These are phyloP conservation scores for Cephus nigrinus DNA, from an alignment of 2,888 invertebrate genomes.

Conservation along the genomic window DNA sequence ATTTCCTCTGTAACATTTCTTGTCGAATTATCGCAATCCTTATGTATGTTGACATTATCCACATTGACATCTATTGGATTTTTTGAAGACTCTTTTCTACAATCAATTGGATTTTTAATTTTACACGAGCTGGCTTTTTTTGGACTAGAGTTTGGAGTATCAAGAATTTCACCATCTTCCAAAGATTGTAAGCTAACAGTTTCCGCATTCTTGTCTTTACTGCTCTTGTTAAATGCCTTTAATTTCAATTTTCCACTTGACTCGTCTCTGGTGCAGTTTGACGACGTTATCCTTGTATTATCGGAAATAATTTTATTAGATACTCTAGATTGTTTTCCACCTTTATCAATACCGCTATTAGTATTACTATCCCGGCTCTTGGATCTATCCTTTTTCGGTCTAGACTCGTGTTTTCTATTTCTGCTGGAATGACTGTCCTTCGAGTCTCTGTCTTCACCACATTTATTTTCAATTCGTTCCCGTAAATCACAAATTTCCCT, in stretches of 20 bases:
- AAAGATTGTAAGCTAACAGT: conserved; percentile 17
- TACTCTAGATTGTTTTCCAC: neutral
- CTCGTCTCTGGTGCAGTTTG: neutral
- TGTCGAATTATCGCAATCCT: neutral
- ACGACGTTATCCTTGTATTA: neutral
- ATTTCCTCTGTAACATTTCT: neutral
- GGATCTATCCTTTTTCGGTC: conserved; percentile 7
- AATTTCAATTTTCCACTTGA: neutral
- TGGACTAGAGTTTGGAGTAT: conserved; percentile 21
- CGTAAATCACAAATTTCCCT: conserved; percentile 14
- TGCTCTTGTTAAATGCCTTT: neutral
- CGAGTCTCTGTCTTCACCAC: conserved; percentile 3
- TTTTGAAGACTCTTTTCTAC: neutral
- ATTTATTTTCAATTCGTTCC: conserved; percentile 9
- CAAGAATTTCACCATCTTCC: conserved; percentile 37
- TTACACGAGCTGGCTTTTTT: neutral
- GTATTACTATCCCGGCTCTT: conserved; percentile 16
- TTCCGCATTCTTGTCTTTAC: conserved; percentile 7
- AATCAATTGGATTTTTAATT: neutral
- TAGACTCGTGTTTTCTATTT: neutral
- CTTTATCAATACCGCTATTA: neutral
- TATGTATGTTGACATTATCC: neutral
- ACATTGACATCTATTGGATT: neutral
- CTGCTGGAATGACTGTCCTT: neutral
- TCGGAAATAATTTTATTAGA: neutral